A percentile compares a stretch with the other conserved stretches of the same genome.
Conservation (phyloP, 1,140 invertebrate species). For the Grapholita molesta region DNA sequence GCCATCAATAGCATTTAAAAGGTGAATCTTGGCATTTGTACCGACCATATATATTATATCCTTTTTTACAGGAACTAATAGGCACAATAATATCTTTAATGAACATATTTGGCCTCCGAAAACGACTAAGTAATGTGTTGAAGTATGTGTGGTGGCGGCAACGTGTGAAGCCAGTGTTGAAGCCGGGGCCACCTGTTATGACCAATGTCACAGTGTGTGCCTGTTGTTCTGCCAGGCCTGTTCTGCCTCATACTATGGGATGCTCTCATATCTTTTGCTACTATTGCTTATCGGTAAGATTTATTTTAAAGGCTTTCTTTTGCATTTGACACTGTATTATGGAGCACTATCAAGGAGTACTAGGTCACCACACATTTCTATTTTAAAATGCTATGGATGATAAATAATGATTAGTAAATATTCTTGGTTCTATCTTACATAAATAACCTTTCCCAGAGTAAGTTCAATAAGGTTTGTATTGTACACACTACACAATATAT, state of each 20-base stretch:
- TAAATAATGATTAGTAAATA: no score
- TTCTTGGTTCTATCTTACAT: no score
- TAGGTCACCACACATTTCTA: no score
- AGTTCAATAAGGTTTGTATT: no score
- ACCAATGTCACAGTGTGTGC: slow-evolving; percentile 77
- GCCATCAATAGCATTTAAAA: no score
- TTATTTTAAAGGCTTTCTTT: neutral
- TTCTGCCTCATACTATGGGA: slow-evolving; percentile 81
- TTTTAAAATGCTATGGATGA: no score
- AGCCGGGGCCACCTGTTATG: slow-evolving; percentile 38
- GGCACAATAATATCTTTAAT: slow-evolving; percentile 79
- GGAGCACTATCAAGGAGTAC: no score
- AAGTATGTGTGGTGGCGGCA: slow-evolving; percentile 67
- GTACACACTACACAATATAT: no score
- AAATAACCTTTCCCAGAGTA: no score
- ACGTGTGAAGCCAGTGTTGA: slow-evolving; percentile 21
- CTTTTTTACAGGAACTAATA: slow-evolving; percentile 79
- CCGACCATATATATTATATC: slow-evolving; percentile 19
- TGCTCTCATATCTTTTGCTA: slow-evolving; percentile 83
- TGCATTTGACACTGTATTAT: neutral
- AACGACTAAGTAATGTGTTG: slow-evolving; percentile 64
- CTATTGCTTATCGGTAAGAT: slow-evolving; percentile 79
- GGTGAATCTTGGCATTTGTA: no score
- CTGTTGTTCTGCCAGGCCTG: slow-evolving; percentile 77
- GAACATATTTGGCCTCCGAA: slow-evolving; percentile 77